Evolutionary conservation across 1,140 invertebrate genomes (phyloP), one percentile per base, ranked within the genome.

Genomic region (Drosophila rufa): DNA sequence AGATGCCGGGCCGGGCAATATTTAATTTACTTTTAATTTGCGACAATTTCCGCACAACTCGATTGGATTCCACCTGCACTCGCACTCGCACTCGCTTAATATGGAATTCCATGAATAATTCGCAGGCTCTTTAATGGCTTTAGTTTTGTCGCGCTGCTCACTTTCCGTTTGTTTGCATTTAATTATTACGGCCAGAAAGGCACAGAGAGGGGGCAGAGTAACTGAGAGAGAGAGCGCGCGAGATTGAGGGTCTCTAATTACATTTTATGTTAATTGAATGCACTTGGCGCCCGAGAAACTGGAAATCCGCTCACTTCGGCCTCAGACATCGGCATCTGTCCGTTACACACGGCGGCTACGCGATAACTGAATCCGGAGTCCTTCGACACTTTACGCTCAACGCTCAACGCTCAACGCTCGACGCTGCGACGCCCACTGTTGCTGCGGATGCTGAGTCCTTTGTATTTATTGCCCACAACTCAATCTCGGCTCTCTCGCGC

Each of bases 11-110:
- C 48, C 36, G 60, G 61, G 69, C 51, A 62, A 69, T 82, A 79
- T 82, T 86, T 82, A 65, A 82, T 79, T 82, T 58, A 80, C 68
- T 58, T 84, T 84, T 65, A 77, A 85, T 81, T 81, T 84, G 55
- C 55, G 56, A 67, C 64, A 78, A 84, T 77, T 81, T 81, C 59
- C 82, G 74, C 53, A 47, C 58, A 57, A 50, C 43, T 48, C 70
- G 71, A 80, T 73, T 68, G 62, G 61, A 65, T 77, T 64, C 42
- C 61, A 67, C 59, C 57, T 75, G 55, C 46, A 70, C 45, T 48
- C 19, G 36, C 42, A 33, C 33, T 33, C 8, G 33, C 55, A 25
- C 19, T 53, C 45, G 58, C 12, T 51, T 22, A n/a, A 40, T 36
- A 9, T 36, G n/a, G 19, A 48, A 50, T 36, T 69, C 36, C 42